Conservation (phyloP, 2,113 vertebrate species). For the Telmatochromis sp. region DNA sequence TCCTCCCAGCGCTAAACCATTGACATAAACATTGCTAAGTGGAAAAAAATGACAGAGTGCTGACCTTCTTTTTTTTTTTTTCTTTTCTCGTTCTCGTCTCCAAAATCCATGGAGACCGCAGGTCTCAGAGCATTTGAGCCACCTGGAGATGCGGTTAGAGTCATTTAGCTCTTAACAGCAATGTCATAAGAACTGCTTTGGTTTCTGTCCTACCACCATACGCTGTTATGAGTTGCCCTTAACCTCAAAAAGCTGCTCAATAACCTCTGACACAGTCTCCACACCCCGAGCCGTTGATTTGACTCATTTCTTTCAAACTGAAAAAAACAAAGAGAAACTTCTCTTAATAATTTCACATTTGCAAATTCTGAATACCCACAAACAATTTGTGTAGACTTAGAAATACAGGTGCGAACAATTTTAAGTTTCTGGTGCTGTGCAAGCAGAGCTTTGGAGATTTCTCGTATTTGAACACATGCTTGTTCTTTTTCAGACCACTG, state of each 20-base stretch:
- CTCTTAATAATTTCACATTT: not conserved
- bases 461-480: not conserved
- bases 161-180: not conserved
- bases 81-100: not conserved
- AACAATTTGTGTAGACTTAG: not conserved
- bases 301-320: slow-evolving; percentile 59
- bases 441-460: not conserved
- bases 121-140: not conserved
- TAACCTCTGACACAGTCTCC: slow-evolving; percentile 34
- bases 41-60: slow-evolving; percentile 57
- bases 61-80: slow-evolving; percentile 36
- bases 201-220: not conserved
- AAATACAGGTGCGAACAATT: not conserved
- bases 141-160: slow-evolving; percentile 38
- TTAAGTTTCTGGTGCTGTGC: not conserved
- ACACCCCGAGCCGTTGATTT: slow-evolving; percentile 41
- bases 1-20: slow-evolving; percentile 55
- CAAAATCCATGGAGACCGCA: slow-evolving; percentile 4
- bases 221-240: slow-evolving; percentile 16
- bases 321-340: slow-evolving; percentile 15
- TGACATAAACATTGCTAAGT: slow-evolving; percentile 66
- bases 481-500: not conserved
- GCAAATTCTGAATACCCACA: not conserved
- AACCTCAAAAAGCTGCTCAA: slow-evolving; percentile 42
- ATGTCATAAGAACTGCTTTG: not conserved